A percentile compares a stretch with the other conserved stretches of the same genome.
Evolutionary conservation across 2,113 vertebrate genomes (phyloP).

Genomic region (Megaceryle torquata): DNA sequence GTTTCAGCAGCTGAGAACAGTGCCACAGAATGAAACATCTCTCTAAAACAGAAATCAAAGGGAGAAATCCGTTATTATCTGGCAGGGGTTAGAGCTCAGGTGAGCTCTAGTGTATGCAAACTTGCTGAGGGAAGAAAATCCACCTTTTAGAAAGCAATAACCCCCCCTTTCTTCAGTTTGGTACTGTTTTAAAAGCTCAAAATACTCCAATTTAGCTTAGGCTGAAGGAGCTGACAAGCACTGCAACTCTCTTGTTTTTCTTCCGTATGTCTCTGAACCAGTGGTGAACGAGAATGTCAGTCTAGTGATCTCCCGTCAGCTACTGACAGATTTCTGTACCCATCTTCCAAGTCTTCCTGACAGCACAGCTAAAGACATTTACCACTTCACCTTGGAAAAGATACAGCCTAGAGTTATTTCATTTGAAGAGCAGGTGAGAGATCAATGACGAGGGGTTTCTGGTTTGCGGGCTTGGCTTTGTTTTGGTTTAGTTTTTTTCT

Average conservation of each 20-base stretch:
- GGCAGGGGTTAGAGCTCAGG: not conserved
- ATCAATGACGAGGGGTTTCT: accelerated
- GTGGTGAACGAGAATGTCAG: conserved; percentile 99
- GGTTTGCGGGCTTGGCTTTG: not conserved
- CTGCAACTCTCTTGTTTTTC: not conserved
- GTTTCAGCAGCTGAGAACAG: not conserved
- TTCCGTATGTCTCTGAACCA: conserved; percentile 52
- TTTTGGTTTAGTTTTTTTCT: not conserved
- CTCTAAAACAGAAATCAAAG: not conserved
- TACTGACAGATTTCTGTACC: conserved; percentile 96
- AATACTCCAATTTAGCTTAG: not conserved
- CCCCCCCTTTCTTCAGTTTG: not conserved
- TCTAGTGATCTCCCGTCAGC: conserved; percentile 94
- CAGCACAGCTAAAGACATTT: conserved; percentile 92
- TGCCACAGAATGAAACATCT: not conserved
- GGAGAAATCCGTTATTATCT: not conserved
- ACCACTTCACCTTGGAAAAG: conserved; percentile 97
- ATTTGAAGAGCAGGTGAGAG: conserved; percentile 93
- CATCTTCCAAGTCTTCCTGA: conserved; percentile 93
- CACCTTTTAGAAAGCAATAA: not conserved
- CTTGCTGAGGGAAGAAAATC: not conserved
- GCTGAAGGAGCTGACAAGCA: not conserved
- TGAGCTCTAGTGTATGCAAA: not conserved
- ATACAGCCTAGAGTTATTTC: conserved; percentile 98
- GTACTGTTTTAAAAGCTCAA: not conserved